These are phyloP conservation scores for Eulacestoma nigropectus DNA, from an alignment of 2,113 vertebrate species.

Conservation along the genomic window DNA sequence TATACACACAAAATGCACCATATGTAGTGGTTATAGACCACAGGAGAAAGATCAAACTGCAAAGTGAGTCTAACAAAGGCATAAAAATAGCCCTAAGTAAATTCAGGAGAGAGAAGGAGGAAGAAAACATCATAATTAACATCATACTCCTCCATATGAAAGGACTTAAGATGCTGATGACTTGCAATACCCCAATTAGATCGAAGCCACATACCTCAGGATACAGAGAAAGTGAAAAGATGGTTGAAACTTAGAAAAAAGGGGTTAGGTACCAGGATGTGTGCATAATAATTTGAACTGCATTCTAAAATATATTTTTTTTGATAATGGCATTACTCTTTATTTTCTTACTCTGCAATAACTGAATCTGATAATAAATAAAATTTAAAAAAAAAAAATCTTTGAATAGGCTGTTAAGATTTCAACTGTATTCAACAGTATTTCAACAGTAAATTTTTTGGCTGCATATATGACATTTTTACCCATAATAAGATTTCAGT, in stretches of 20 bases:
- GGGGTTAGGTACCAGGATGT: neutral
- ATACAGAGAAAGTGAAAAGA: neutral
- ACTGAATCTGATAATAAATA: neutral
- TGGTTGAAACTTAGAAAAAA: neutral
- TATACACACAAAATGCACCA: neutral
- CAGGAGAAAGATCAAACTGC: neutral
- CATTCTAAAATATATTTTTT: neutral
- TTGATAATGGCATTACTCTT: rapidly evolving
- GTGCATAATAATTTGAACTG: neutral
- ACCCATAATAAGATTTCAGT: neutral
- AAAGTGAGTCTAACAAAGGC: neutral
- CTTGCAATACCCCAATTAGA: neutral
- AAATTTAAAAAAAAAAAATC: neutral
- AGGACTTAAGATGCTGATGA: neutral
- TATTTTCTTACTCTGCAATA: neutral
- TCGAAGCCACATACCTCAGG: neutral
- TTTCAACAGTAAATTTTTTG: neutral
- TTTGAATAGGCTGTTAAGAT: neutral
- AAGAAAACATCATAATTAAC: neutral
- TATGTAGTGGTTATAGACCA: neutral
- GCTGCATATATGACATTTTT: neutral
- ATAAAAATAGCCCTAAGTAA: neutral
- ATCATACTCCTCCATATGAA: neutral
- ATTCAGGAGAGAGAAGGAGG: neutral
- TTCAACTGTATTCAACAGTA: neutral